Percentiles rank a stretch among this genome's conserved stretches.
phyloP scores from a whole-genome alignment of 2,113 vertebrate genomes.

The Sinocyclocheilus rhinocerous region DNA sequence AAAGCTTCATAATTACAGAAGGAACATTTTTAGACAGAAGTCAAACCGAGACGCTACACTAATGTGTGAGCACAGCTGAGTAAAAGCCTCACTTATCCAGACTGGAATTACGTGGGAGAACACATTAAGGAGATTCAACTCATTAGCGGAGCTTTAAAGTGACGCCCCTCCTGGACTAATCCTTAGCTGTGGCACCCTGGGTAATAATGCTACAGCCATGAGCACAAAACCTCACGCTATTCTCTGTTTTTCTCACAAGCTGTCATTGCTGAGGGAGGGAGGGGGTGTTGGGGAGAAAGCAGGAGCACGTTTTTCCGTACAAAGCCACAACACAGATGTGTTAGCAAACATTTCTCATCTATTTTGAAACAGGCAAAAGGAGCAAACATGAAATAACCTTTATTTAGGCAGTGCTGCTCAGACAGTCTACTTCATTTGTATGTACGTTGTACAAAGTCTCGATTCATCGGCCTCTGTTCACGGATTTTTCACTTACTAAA shows the following conservation, averaged over 20 bases:
- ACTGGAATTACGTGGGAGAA: constrained; percentile 79
- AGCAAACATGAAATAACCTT: background rate
- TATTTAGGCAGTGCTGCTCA: background rate
- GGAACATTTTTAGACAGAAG: constrained; percentile 62
- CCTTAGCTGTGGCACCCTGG: constrained; percentile 76
- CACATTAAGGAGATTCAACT: constrained; percentile 83
- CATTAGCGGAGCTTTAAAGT: constrained; percentile 81
- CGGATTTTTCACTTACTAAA: constrained; percentile 42
- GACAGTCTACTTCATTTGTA: constrained; percentile 37
- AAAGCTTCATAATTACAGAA: constrained; percentile 66
- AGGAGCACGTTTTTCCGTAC: background rate
- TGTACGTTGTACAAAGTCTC: constrained; percentile 3
- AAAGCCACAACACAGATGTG: background rate
- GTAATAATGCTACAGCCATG: constrained; percentile 74
- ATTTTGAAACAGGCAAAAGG: constrained; percentile 32
- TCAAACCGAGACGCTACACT: constrained; percentile 66
- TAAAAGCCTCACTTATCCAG: constrained; percentile 81
- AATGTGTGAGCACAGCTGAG: constrained; percentile 65
- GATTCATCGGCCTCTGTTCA: constrained; percentile 21
- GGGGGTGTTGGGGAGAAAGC: background rate
- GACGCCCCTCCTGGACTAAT: constrained; percentile 78
- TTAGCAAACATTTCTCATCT: background rate
- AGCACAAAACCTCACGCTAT: constrained; percentile 32
- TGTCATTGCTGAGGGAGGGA: background rate
- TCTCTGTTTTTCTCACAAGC: constrained; percentile 41